phyloP scores from a whole-genome alignment of 2,888 invertebrate genomes.

The Orchesellides sinensis region DNA sequence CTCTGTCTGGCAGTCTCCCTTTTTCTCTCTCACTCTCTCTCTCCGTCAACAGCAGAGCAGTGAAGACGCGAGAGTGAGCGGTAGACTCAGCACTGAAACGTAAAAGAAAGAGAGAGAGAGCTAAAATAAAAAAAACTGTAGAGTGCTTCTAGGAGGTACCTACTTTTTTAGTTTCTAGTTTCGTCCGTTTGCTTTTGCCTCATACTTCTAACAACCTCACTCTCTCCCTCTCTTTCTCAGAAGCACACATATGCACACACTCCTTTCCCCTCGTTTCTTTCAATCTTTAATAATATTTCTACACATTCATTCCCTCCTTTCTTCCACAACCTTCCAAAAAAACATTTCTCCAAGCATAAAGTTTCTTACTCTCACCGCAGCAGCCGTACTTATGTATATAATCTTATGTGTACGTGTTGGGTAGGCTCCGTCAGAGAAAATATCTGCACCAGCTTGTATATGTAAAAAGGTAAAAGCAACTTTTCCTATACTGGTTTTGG shows the following conservation, averaged over 20 bases:
- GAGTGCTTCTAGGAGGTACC: conserved; percentile 39
- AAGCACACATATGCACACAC: neutral
- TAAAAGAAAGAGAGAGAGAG: conserved; percentile 36
- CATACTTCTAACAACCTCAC: neutral
- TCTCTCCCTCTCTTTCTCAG: neutral
- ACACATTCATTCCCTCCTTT: conserved; percentile 9
- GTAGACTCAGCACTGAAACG: neutral
- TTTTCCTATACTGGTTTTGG: too few relatives aligned
- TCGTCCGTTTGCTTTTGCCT: conserved; percentile 15
- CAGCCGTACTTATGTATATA: neutral
- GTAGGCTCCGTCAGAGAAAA: too few relatives aligned
- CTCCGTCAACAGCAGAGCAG: conserved; percentile 4
- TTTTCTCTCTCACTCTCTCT: neutral
- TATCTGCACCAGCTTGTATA: too few relatives aligned
- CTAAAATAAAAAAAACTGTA: too few relatives aligned
- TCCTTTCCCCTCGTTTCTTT: conserved; percentile 22
- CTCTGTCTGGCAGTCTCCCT: conserved; percentile 62
- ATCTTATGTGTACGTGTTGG: too few relatives aligned
- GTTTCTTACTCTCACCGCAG: conserved; percentile 1
- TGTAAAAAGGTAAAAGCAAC: too few relatives aligned
- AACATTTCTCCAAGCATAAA: conserved; percentile 27
- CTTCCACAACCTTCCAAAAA: conserved; percentile 23
- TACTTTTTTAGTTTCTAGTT: neutral
- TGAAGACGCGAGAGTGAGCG: neutral
- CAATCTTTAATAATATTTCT: neutral